Base-by-base conservation (phyloP, 2,113 vertebrate genomes). In the Calypte anna region DNA sequence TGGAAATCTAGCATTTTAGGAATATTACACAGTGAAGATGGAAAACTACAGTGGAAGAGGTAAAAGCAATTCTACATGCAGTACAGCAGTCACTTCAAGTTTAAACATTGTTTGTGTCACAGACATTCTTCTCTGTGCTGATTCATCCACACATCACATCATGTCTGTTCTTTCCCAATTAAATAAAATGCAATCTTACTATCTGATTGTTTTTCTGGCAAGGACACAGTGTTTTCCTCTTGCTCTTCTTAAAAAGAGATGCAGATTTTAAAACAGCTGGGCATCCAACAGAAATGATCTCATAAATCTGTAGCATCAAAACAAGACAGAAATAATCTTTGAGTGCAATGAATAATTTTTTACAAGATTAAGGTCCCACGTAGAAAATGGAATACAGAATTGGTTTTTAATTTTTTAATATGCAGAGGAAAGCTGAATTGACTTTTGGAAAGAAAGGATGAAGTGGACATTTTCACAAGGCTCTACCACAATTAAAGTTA, bases 271-370 rank as follows among this genome's bases (percentile, higher is more conserved):
- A 58, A 93, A 90, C 68, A 91, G 85, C 87, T 94, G 90, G 87
- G 73, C 63, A 86, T 87, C 62, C 75, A 81, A 23, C 68, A 91
- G 75, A 90, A 95, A 67, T 96, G 57, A 97, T 77, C 90, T 96
- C 93, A 96, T 85, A 86, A 91, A 86, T 95, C 90, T 75, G 87
- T 74, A 86, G 57, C 14, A 0, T 81, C 85, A 95, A 96, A 96
- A 95, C 88, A 95, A 93, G 93, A 86, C 80, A 95, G 90, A 96
- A 91, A 93, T 86, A 97, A 83, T 64, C 81, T 82, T 64, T 67
- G 40, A 86, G 77, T 57, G 63, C 73, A 86, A 59, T 50, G 57
- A 83, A 15, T 88, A 72, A 72, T 83, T 83, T 93, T 79, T 82
- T 13, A 75, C 53, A 62, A 91, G 55, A 92, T 61, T 76, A 87